phyloP scores from a whole-genome alignment of 2,113 vertebrate species.

The Antechinus stuartii region DNA sequence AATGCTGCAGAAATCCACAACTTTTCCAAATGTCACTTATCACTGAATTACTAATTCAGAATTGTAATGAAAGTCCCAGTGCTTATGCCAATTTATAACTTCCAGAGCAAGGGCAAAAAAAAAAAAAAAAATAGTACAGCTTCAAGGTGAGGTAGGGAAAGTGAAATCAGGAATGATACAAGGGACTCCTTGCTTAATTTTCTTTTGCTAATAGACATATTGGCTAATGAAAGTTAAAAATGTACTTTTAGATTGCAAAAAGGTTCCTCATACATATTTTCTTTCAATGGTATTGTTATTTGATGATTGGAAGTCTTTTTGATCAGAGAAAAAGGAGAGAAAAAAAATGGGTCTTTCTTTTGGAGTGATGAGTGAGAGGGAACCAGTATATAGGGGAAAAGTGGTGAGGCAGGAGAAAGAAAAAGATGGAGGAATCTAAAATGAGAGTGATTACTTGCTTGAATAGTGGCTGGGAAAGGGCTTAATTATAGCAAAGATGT shows the following conservation, averaged over 20 bases:
- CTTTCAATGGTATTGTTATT: neutral
- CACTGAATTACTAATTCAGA: constrained; percentile 64
- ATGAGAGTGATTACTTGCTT: neutral
- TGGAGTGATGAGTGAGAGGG: neutral
- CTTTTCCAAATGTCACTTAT: constrained; percentile 64
- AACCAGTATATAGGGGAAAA: neutral
- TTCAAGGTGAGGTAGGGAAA: constrained; percentile 65
- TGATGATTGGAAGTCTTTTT: neutral
- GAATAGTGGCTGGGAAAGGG: neutral
- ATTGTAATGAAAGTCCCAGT: constrained; percentile 49
- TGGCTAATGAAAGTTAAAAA: neutral
- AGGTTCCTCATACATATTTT: neutral
- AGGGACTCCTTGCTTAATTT: neutral
- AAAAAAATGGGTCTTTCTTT: neutral
- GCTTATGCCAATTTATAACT: constrained; percentile 56
- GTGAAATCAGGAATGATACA: neutral
- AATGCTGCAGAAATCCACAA: constrained; percentile 64
- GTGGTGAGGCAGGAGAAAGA: neutral
- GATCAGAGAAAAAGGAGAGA: constrained; percentile 49
- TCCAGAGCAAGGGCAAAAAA: constrained; percentile 14
- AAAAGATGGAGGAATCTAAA: neutral
- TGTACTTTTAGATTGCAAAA: neutral
- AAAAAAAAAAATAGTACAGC: constrained; percentile 24
- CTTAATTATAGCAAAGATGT: neutral
- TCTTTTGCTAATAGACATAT: constrained; percentile 48